Evolutionary conservation across 2,797 vertebrate genomes (phyloP), one percentile per base, ranked within the genome.

Genomic region (Scolopax rusticola): DNA sequence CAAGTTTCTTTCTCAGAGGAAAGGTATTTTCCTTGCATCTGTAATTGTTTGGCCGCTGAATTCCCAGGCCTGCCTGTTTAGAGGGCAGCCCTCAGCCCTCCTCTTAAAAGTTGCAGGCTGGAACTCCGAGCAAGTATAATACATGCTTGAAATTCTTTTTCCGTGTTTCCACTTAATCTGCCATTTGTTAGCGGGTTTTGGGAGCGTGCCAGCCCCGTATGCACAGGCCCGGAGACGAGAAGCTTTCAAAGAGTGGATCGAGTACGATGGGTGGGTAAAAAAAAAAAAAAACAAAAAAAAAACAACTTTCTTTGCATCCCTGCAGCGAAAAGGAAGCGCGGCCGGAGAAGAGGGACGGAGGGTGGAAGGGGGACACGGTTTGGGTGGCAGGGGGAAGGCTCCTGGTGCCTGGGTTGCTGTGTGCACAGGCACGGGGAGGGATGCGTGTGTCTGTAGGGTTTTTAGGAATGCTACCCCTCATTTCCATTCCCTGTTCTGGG

Each of bases 71-170:
- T 89, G 90, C 53, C 90, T 94, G 59, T 59, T 87, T 82, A 87
- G 79, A 85, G 84, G 38, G 87, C 73, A 83, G 91, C 78, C 41
- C 81, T 84, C 73, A 83, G 91, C 78, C 41, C 81, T 84, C 1
- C 0, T 87, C 91, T 83, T 91, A 89, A 86, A 65, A 51, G 79
- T 83, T 92, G 93, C 71, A 48, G 0, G 9, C 90, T 84, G 91
- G 91, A 94, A 95, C 87, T 85, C 83, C 73, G 21, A 76, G 89
- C 92, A 85, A 95, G 93, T 92, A 93, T 80, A 94, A 95, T 90
- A 96, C 96, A 96, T 97, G 95, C 95, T 95, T 97, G 95, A 87
- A 84, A 98, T 98, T 97, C 97, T 96, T 97, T 97, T 41, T 30
- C 87, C 15, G 5, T 87, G 88, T 97, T 95, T 96, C 92, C 93